Evolutionary conservation across 2,797 vertebrate species (phyloP), one percentile per base, ranked within the genome.

Genomic region (Odontamblyopus rebecca): DNA sequence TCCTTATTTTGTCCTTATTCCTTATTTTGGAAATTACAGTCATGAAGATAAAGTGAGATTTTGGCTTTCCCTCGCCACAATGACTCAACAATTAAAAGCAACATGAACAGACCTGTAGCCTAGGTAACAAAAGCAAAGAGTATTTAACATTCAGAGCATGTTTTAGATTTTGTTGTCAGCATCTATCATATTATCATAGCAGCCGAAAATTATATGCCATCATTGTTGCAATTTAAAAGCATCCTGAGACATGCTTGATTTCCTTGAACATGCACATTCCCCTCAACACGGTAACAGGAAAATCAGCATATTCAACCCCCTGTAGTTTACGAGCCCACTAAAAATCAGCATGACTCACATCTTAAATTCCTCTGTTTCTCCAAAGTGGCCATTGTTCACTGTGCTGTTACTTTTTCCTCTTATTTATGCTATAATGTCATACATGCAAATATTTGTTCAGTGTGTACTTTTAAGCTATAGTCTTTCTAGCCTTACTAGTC

Each of bases 261-360:
- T 86, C 76, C 78, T 80, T 54, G 61, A 61, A 1, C 51, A 59
- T 59, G 73, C 78, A 75, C 75, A 73, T 83, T 85, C 70, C 69
- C 35, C 5, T 8, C 44, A 61, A 56, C 56, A 66, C 32, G 83
- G 70, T 80, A 84, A 83, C 74, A 69, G 80, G 77, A 83, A 83
- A 89, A 78, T 79, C 74, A 65, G 70, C 80, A 73, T 71, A 63
- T 86, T 88, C 61, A 77, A 69, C 82, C 83, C 82, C 86, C 79
- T 76, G 86, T 74, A 81, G 88, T 86, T 91, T 89, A 89, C 73
- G 69, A 82, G 82, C 77, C 82, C 76, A 65, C 73, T 84, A 81
- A 79, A 85, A 85, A 88, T 74, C 86, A 88, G 88, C 85, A 70
- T 88, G 89, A 89, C 75, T 91, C 85, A 82, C 86, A 89, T 89